Conservation (phyloP, 2,113 vertebrate genomes). For the Cervus canadensis region DNA sequence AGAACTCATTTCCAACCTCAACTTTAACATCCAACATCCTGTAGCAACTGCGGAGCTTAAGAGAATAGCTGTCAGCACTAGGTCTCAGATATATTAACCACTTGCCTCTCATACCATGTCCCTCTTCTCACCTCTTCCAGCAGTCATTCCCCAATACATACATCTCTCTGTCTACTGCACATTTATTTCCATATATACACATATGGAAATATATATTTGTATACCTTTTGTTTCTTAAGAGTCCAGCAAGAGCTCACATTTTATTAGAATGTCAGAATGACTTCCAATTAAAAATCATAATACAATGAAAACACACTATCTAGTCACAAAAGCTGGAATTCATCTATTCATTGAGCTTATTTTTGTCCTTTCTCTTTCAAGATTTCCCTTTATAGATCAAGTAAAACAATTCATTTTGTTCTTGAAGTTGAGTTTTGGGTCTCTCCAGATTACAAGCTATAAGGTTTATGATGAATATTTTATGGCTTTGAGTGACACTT, state of each 20-base stretch:
- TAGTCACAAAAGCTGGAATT: background rate
- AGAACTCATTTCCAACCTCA: background rate
- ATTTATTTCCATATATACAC: background rate
- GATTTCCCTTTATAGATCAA: background rate
- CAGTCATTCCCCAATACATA: background rate
- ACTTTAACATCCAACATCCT: background rate
- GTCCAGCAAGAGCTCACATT: background rate
- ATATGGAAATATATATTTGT: background rate
- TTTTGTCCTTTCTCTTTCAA: background rate
- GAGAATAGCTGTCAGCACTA: background rate
- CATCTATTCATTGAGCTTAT: background rate
- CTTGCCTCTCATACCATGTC: rapidly evolving
- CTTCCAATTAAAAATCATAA: background rate
- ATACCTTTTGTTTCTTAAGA: background rate
- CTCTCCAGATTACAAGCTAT: slow-evolving; percentile 50
- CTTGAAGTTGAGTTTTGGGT: slow-evolving; percentile 54
- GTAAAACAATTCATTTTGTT: slow-evolving; percentile 44
- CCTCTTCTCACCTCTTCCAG: background rate
- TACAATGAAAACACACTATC: background rate
- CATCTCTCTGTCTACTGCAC: background rate
- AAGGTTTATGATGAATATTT: slow-evolving; percentile 33
- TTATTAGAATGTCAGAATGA: background rate
- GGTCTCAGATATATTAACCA: background rate
- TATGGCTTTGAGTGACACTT: slow-evolving; percentile 34
- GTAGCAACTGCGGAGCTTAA: rapidly evolving